Percentiles rank a stretch among this genome's conserved stretches.
Conservation (phyloP, 2,113 vertebrate genomes). For the Narcine bancroftii region DNA sequence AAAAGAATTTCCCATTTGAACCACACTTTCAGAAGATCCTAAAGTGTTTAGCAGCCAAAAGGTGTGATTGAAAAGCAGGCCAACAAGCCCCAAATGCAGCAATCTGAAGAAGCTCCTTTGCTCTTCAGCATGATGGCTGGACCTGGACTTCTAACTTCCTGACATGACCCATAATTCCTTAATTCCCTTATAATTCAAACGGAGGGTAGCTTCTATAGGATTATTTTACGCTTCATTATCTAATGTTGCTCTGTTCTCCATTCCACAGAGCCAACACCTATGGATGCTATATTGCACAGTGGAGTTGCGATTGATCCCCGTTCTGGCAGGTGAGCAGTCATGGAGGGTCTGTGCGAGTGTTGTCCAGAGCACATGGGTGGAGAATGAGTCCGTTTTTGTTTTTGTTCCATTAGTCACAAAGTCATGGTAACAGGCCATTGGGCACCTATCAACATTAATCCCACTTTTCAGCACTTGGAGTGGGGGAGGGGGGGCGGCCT, state of each 20-base stretch:
- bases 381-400: not conserved
- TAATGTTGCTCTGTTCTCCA: not conserved
- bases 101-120: too few species aligned
- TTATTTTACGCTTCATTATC: not conserved
- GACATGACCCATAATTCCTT: not conserved
- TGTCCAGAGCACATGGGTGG: not conserved
- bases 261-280: conserved; percentile 62
- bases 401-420: not conserved
- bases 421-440: too few species aligned
- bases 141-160: not conserved
- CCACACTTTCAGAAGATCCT: too few species aligned
- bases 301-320: conserved; percentile 75
- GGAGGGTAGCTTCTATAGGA: not conserved
- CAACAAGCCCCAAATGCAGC: too few species aligned
- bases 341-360: not conserved
- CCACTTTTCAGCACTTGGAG: too few species aligned
- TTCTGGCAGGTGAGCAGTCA: conserved; percentile 73
- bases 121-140: too few species aligned
- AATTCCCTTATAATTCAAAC: not conserved
- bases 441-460: too few species aligned
- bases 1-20: too few species aligned
- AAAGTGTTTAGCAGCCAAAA: too few species aligned
- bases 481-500: too few species aligned
- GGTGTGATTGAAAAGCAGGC: too few species aligned
- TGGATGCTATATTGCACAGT: conserved; percentile 73